A percentile compares a stretch with the other conserved stretches of the same genome.
These are phyloP conservation scores for Barbus barbus DNA, from an alignment of 2,113 vertebrate genomes.

Conservation along the genomic window DNA sequence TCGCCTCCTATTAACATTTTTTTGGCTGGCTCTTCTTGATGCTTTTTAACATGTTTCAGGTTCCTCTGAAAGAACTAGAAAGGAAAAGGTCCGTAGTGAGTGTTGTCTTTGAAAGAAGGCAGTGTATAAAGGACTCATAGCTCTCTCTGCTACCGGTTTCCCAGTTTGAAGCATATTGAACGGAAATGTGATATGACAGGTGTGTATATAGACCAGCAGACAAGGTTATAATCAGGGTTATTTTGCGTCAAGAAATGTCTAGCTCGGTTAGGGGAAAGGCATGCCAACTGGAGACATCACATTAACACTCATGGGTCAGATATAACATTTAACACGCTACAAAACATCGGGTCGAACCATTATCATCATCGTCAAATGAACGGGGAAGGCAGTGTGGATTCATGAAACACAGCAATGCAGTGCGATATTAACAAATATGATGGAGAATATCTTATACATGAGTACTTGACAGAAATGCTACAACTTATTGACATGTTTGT, in stretches of 20 bases:
- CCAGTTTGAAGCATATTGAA: slow-evolving; percentile 24
- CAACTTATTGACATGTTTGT: slow-evolving; percentile 52
- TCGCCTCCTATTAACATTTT: slow-evolving; percentile 46
- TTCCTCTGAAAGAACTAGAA: slow-evolving; percentile 36
- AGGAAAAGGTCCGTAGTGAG: slow-evolving; percentile 59
- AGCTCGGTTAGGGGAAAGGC: slow-evolving; percentile 32
- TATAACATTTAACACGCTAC: slow-evolving; percentile 43
- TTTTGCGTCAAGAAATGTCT: slow-evolving; percentile 31
- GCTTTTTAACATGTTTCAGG: slow-evolving; percentile 43
- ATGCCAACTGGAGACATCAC: slow-evolving; percentile 54
- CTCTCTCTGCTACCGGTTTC: slow-evolving; percentile 36
- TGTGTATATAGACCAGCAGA: neutral
- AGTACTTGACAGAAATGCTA: slow-evolving; percentile 58
- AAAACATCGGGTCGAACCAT: slow-evolving; percentile 29
- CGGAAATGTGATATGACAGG: neutral
- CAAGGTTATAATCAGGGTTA: slow-evolving; percentile 12
- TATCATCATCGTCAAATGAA: slow-evolving; percentile 23
- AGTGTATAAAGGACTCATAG: slow-evolving; percentile 26
- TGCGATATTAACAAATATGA: slow-evolving; percentile 42
- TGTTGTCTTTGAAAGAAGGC: slow-evolving; percentile 43
- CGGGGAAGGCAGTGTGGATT: slow-evolving; percentile 16
- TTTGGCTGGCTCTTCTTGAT: slow-evolving; percentile 55
- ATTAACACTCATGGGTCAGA: slow-evolving; percentile 38
- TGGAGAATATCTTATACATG: slow-evolving; percentile 43
- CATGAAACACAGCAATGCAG: slow-evolving; percentile 53